A percentile compares a stretch with the other conserved stretches of the same genome.
Conservation (phyloP, 2,888 invertebrate species). For the Dichetophora obliterata region DNA sequence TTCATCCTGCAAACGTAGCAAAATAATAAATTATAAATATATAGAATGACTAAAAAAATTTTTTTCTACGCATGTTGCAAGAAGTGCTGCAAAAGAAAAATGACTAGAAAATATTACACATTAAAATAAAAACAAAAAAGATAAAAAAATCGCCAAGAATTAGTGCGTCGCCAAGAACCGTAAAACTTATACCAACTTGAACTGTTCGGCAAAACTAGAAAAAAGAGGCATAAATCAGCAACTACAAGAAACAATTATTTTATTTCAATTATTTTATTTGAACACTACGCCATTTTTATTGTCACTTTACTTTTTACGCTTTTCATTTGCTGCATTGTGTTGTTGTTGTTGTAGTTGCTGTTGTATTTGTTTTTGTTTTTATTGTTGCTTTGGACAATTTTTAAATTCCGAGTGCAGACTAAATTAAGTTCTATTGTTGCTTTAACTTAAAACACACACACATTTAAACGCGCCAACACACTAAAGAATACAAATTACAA, state of each 20-base stretch:
- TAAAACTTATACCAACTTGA: slow-evolving; percentile 13
- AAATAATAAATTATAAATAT: slow-evolving; percentile 42
- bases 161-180: background rate
- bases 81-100: slow-evolving; percentile 37
- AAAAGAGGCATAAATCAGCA: slow-evolving; percentile 22
- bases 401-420: background rate
- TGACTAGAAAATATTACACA: background rate
- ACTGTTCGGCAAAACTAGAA: background rate
- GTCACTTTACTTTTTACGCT: background rate
- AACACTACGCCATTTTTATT: slow-evolving; percentile 8
- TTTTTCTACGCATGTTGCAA: slow-evolving; percentile 37
- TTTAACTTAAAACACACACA: background rate
- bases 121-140: background rate
- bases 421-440: background rate
- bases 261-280: slow-evolving; percentile 36
- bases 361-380: no score
- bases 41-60: background rate
- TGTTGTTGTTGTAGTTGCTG: background rate
- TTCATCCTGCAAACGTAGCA: slow-evolving; percentile 35
- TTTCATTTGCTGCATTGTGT: background rate
- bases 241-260: slow-evolving; percentile 23
- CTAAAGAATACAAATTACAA: background rate
- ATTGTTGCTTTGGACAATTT: background rate
- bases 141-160: background rate
- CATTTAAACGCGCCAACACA: background rate